Evolutionary conservation across 2,888 invertebrate species (phyloP).

Genomic region (Chirona hameri): DNA sequence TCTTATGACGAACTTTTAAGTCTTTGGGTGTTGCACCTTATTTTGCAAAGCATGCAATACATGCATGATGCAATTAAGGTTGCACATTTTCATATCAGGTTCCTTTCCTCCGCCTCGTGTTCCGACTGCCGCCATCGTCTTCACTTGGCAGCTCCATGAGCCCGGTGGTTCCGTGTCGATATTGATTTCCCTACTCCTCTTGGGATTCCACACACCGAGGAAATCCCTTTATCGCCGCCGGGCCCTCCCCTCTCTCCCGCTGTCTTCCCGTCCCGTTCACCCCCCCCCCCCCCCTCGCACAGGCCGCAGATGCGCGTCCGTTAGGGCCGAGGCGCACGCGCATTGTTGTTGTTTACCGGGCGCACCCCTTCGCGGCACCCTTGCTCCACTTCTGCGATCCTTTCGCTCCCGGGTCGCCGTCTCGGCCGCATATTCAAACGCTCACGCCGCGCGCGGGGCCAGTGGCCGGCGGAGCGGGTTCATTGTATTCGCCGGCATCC

Average conservation of each 20-base stretch:
- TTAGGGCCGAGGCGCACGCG: neutral
- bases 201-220: neutral
- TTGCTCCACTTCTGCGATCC: neutral
- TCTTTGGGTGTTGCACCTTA: too few relatives aligned
- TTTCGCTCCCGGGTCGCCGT: neutral
- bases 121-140: too few relatives aligned
- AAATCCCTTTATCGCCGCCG: constrained; percentile 4
- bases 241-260: neutral
- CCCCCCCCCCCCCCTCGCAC: neutral
- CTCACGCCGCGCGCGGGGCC: neutral
- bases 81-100: too few relatives aligned
- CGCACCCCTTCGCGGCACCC: neutral
- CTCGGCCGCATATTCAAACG: neutral
- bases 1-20: too few relatives aligned
- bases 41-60: too few relatives aligned
- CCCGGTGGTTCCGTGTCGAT: neutral
- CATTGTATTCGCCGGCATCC: constrained; percentile 11
- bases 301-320: neutral
- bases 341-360: neutral
- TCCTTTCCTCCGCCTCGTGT: too few relatives aligned
- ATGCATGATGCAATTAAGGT: too few relatives aligned
- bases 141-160: too few relatives aligned
- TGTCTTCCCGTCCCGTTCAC: neutral
- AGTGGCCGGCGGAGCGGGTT: neutral
- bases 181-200: neutral